Percentiles rank a stretch among this genome's conserved stretches.
Evolutionary conservation across 2,113 vertebrate species (phyloP).

Genomic region (Pseudonaja textilis): DNA sequence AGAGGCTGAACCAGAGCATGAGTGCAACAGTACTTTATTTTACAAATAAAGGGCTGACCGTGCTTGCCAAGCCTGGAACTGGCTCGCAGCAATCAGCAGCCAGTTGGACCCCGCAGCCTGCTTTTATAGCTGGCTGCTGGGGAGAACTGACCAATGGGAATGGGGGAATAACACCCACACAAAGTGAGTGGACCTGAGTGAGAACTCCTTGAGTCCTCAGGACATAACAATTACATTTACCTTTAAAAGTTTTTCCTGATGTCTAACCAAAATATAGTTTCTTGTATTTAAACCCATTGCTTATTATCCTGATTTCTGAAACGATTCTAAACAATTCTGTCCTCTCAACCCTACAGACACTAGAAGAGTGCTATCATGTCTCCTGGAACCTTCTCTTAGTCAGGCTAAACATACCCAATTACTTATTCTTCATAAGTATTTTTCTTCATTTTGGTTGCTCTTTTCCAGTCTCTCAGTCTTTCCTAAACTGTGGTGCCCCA

Average conservation of each 20-base stretch:
- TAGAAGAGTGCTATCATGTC: neutral
- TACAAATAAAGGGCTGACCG: no score
- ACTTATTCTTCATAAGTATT: neutral
- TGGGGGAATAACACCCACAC: no score
- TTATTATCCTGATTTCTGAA: neutral
- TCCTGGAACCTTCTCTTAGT: neutral
- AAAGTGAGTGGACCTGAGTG: no score
- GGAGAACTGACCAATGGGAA: no score
- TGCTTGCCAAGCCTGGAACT: no score
- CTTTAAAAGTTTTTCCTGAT: neutral
- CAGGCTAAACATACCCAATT: neutral
- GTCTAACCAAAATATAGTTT: neutral
- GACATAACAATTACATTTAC: no score
- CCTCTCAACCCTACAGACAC: neutral
- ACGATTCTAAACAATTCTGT: neutral
- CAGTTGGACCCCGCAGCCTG: no score
- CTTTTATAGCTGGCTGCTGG: no score
- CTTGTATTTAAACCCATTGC: neutral
- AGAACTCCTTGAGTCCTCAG: no score
- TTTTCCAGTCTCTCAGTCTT: neutral
- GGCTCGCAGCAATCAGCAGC: no score
- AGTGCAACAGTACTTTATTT: no score
- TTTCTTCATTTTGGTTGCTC: neutral
- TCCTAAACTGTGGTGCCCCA: neutral
- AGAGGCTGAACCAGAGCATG: no score